Percentiles rank a stretch among this genome's conserved stretches.
Evolutionary conservation across 2,888 invertebrate species (phyloP).

Genomic region (Scaptomyza polygonia): DNA sequence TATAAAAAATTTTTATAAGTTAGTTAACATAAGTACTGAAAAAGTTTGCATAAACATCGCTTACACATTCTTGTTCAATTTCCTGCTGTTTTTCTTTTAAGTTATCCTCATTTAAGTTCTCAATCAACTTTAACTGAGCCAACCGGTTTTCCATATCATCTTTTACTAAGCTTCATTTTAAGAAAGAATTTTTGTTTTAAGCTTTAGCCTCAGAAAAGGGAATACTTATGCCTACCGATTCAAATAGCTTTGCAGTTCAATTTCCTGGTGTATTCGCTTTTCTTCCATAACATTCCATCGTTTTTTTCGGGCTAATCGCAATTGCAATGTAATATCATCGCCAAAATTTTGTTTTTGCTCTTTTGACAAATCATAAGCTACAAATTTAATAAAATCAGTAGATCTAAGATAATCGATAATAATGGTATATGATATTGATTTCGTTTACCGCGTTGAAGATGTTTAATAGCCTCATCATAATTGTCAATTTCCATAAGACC

Average conservation of each 20-base stretch:
- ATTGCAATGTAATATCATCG: constrained; percentile 96
- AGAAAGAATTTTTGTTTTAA: background rate
- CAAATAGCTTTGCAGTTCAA: constrained; percentile 94
- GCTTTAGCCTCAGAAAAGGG: too few species aligned
- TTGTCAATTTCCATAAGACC: constrained; percentile 94
- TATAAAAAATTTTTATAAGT: constrained; percentile 82
- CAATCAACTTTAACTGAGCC: constrained; percentile 87
- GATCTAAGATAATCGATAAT: background rate
- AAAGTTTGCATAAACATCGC: constrained; percentile 65
- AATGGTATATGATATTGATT: background rate
- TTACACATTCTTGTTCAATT: constrained; percentile 92
- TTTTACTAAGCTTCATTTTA: constrained; percentile 88
- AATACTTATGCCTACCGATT: constrained; percentile 86
- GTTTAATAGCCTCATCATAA: constrained; percentile 98
- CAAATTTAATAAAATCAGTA: constrained; percentile 7
- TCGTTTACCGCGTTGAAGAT: constrained; percentile 93
- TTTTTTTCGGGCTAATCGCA: constrained; percentile 95
- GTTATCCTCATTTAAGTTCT: constrained; percentile 86
- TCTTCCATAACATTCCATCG: constrained; percentile 97
- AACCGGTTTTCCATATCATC: constrained; percentile 94
- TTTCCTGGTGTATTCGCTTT: constrained; percentile 97
- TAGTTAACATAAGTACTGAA: background rate
- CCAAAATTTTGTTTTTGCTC: constrained; percentile 98
- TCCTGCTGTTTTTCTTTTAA: constrained; percentile 87
- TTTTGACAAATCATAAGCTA: constrained; percentile 95